Evolutionary conservation across 2,888 invertebrate genomes (phyloP).

Genomic region (Oligia latruncula): DNA sequence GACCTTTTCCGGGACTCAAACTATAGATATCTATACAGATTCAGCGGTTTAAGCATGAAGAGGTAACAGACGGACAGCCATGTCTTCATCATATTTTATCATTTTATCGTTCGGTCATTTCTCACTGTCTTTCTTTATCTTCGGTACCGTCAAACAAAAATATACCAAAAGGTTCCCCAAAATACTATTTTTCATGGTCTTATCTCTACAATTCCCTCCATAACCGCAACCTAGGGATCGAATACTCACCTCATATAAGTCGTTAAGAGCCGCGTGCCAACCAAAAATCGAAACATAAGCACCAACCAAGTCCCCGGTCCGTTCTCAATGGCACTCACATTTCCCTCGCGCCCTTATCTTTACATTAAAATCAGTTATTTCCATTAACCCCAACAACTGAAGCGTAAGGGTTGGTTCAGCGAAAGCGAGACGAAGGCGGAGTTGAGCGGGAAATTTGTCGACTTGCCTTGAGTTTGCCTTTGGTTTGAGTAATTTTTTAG

Average conservation of each 20-base stretch:
- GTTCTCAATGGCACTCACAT: slow-evolving; percentile 56
- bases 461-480: slow-evolving; percentile 24
- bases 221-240: neutral
- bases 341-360: slow-evolving; percentile 67
- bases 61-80: too few species aligned
- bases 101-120: neutral
- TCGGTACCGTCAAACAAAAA: neutral
- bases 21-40: too few species aligned
- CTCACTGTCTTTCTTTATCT: neutral
- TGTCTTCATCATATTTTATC: neutral
- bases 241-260: slow-evolving; percentile 20
- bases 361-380: slow-evolving; percentile 73
- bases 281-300: slow-evolving; percentile 60
- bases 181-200: neutral
- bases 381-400: slow-evolving; percentile 67
- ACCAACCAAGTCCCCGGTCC: slow-evolving; percentile 41
- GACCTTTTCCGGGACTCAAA: too few species aligned
- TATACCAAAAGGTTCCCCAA: neutral
- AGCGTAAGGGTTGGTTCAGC: slow-evolving; percentile 52
- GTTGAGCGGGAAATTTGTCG: slow-evolving; percentile 46
- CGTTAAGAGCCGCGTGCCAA: slow-evolving; percentile 33
- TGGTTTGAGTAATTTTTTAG: neutral
- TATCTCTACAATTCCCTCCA: neutral
- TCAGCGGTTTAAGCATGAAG: too few species aligned
- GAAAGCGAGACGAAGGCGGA: slow-evolving; percentile 36